phyloP scores from a whole-genome alignment of 2,797 vertebrate species.

The Botia almorhae region DNA sequence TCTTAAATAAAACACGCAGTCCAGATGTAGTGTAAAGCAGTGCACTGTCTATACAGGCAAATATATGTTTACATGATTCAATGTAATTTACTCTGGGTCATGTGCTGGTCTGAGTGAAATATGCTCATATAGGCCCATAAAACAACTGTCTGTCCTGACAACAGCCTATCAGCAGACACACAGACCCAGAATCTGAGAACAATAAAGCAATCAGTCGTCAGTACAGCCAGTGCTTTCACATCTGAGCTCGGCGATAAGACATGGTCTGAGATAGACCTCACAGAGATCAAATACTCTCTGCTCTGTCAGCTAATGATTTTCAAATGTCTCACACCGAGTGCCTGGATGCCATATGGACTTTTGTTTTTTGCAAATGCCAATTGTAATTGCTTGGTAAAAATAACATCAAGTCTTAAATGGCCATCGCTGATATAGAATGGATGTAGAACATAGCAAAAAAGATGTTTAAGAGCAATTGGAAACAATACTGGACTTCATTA shows the following conservation, averaged over 20 bases:
- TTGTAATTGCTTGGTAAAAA: neutral
- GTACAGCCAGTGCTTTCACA: neutral
- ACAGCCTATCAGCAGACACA: constrained; percentile 24
- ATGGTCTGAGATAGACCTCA: constrained; percentile 1
- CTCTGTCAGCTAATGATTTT: neutral
- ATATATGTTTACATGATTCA: constrained; percentile 22
- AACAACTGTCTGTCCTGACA: neutral
- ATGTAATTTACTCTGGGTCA: constrained; percentile 11
- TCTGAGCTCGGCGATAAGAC: constrained; percentile 14
- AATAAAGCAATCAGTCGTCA: constrained; percentile 22
- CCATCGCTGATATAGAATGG: no score
- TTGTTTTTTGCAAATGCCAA: neutral
- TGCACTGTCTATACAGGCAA: neutral
- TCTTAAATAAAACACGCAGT: constrained; percentile 12
- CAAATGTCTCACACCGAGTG: constrained; percentile 3
- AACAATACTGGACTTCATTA: no score
- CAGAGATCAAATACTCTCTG: constrained; percentile 7
- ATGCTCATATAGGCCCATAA: neutral
- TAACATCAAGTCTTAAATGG: neutral
- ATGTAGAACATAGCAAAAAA: no score
- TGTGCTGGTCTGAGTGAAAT: neutral
- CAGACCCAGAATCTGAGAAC: constrained; percentile 16
- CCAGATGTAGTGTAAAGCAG: constrained; percentile 5
- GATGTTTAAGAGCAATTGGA: no score
- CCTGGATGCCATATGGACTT: neutral